Conservation (phyloP, 2,113 vertebrate genomes). For the Percina caprodes region DNA sequence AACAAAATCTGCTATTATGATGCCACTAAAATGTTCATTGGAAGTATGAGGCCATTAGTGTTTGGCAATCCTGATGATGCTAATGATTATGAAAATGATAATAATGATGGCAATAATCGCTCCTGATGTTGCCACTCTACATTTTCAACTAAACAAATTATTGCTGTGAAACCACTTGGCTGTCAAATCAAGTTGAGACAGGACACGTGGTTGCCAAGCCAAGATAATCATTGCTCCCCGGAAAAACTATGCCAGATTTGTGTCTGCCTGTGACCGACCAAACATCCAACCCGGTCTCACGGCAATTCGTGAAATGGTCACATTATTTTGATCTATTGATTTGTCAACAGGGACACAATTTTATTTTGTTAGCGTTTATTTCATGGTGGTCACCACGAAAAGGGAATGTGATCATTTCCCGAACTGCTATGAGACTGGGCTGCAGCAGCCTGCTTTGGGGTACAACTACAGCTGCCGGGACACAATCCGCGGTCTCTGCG, state of each 20-base stretch:
- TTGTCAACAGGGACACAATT: too few relatives aligned
- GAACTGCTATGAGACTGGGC: too few relatives aligned
- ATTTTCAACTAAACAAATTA: slow-evolving; percentile 28
- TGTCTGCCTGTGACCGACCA: slow-evolving; percentile 24
- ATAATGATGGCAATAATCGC: slow-evolving; percentile 39
- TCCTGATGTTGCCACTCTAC: neutral
- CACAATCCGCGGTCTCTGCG: too few relatives aligned
- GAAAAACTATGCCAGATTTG: neutral
- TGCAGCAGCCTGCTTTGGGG: too few relatives aligned
- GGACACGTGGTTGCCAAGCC: slow-evolving; percentile 19
- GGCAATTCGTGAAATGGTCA: too few relatives aligned
- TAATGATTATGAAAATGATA: slow-evolving; percentile 35
- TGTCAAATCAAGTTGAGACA: slow-evolving; percentile 33
- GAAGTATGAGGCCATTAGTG: slow-evolving; percentile 14
- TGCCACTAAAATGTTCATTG: slow-evolving; percentile 11
- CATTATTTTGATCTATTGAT: too few relatives aligned
- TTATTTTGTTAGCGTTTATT: too few relatives aligned
- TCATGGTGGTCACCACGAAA: too few relatives aligned
- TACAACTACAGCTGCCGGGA: too few relatives aligned
- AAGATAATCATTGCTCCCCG: slow-evolving; percentile 9
- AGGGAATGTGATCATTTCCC: too few relatives aligned
- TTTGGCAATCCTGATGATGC: slow-evolving; percentile 26
- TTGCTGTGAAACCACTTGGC: slow-evolving; percentile 43
- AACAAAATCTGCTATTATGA: slow-evolving; percentile 12
- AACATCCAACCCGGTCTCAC: neutral